These are phyloP conservation scores for Lagodon rhomboides DNA, from an alignment of 2,797 vertebrate species.

Conservation along the genomic window DNA sequence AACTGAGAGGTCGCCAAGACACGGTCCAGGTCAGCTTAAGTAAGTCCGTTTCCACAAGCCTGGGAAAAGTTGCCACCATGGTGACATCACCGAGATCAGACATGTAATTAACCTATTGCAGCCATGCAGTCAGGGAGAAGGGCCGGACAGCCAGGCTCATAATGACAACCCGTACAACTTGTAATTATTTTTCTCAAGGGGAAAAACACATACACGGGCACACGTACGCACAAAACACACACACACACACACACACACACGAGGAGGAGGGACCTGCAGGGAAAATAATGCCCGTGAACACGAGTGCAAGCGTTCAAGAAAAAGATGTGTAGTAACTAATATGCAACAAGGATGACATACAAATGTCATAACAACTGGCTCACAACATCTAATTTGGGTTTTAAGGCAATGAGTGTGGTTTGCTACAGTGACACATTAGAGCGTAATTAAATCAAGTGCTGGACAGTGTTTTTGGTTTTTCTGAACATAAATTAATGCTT, in stretches of 20 bases:
- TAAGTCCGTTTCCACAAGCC: slow-evolving; percentile 54
- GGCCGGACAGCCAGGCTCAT: slow-evolving; percentile 76
- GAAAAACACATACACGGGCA: slow-evolving; percentile 62
- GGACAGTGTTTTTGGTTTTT: slow-evolving; percentile 41
- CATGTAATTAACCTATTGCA: slow-evolving; percentile 85
- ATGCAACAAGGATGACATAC: slow-evolving; percentile 55
- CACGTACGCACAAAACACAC: slow-evolving; percentile 34
- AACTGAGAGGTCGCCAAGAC: neutral
- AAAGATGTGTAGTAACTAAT: slow-evolving; percentile 51
- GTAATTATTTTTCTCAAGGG: slow-evolving; percentile 80
- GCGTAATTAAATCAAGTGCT: slow-evolving; percentile 54
- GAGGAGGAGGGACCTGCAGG: slow-evolving; percentile 14
- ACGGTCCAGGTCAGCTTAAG: slow-evolving; percentile 24
- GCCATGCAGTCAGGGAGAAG: slow-evolving; percentile 75
- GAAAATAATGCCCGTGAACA: slow-evolving; percentile 41
- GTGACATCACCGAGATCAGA: slow-evolving; percentile 84
- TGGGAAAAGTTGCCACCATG: slow-evolving; percentile 73
- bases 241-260: slow-evolving; percentile 17
- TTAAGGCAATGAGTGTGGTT: slow-evolving; percentile 49
- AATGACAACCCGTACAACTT: slow-evolving; percentile 82
- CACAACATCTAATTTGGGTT: slow-evolving; percentile 57
- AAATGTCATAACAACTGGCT: slow-evolving; percentile 62
- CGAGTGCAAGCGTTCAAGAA: slow-evolving; percentile 19
- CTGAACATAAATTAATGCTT: slow-evolving; percentile 43
- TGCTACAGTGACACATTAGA: slow-evolving; percentile 37